Base-by-base conservation (phyloP, 2,888 invertebrate species). In the Amphiduros pacificus region DNA sequence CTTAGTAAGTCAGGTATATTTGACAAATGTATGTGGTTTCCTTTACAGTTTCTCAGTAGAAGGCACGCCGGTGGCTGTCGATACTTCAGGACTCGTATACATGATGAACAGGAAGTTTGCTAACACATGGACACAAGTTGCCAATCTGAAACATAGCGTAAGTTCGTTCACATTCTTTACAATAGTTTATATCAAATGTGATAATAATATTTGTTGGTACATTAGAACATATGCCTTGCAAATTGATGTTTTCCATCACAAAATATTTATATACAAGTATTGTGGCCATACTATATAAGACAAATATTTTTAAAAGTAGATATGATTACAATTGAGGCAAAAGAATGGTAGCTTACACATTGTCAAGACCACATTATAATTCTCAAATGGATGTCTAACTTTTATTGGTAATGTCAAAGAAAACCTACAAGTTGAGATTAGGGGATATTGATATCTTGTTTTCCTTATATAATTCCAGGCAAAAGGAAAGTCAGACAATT, bases 111-210 rank as follows among this genome's bases (percentile, higher is more conserved):
- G 87, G 26, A 84, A 70, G 2, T 73, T 88, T 61, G 88, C 89
- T 57, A 87, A 87, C 41, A 84, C 88, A 4, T 96, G 96, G 96
- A 86, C 89, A 76, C 92, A 93, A 0, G 86, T 91, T 28, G 90
- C 90, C 70, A 90, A 93, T 77, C 89, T 91, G 6, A 87, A 85
- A 71, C 84, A 86, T 62, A 88, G 91, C 80, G 90, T 92, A 80
- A 84, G 86, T 85, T 49, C 36, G 55, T 2, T 44, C 22, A 17
- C 9, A 11, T 36, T 36, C 11, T 11, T 11, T 36, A 36, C 17
- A 17, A 36, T 11, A 36, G 17, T 11, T 36, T 36, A 17, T 36
- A 36, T n/a, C n/a, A n/a, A n/a, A n/a, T n/a, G n/a, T n/a, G n/a
- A n/a, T n/a, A n/a, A n/a, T n/a, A n/a, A n/a, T n/a, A n/a, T n/a